Evolutionary conservation across 2,888 invertebrate genomes (phyloP).

Genomic region (Anthophora plumipes): DNA sequence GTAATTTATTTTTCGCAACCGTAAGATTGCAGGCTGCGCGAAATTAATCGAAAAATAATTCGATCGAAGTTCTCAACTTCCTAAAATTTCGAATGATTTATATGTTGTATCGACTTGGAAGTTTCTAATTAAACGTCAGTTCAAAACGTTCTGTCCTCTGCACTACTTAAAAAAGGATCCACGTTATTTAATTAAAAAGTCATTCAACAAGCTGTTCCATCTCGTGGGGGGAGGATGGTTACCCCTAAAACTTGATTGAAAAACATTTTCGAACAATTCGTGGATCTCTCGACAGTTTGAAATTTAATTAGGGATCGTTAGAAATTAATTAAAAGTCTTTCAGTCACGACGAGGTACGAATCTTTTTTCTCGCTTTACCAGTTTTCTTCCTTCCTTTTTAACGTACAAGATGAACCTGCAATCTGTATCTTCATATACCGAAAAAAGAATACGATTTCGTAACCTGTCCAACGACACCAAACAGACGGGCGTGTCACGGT

Average conservation of each 20-base stretch:
- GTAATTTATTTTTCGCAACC: no score
- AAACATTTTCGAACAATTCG: slow-evolving; percentile 23
- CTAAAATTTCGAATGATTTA: not conserved
- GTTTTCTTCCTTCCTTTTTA: no score
- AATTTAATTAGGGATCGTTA: slow-evolving; percentile 47
- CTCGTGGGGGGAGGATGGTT: not conserved
- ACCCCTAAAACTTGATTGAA: slow-evolving; percentile 30
- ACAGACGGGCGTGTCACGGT: slow-evolving; percentile 26
- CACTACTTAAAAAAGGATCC: not conserved
- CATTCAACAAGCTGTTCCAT: not conserved
- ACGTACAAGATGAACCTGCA: no score
- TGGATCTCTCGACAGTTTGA: slow-evolving; percentile 9
- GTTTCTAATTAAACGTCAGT: not conserved
- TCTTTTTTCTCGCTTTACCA: no score
- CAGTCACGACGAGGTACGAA: not conserved
- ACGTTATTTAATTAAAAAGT: slow-evolving; percentile 41
- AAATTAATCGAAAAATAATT: no score
- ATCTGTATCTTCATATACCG: no score
- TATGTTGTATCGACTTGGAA: no score
- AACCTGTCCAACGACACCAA: slow-evolving; percentile 16
- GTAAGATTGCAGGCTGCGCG: no score
- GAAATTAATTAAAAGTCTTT: slow-evolving; percentile 14
- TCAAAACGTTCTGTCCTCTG: not conserved
- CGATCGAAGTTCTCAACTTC: no score
- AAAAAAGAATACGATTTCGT: slow-evolving; percentile 12